Evolutionary conservation across 2,797 vertebrate species (phyloP).

Genomic region (Serranus cabrilla): DNA sequence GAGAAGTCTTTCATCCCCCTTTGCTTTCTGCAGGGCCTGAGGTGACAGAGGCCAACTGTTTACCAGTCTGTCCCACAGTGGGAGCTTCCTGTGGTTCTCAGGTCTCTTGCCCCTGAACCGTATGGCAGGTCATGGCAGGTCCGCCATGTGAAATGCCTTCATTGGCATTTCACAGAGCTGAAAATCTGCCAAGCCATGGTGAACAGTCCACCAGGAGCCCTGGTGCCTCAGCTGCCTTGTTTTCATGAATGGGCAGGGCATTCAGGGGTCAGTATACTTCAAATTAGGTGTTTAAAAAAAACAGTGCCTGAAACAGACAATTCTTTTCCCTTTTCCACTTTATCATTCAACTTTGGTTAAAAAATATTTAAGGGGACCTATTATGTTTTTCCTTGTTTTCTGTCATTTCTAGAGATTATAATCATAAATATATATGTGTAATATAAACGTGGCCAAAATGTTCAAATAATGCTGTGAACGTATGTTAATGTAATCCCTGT

Average conservation of each 20-base stretch:
- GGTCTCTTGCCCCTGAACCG: constrained; percentile 25
- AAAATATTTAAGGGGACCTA: background rate
- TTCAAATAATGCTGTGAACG: too few species aligned
- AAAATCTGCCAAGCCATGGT: background rate
- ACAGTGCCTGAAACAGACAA: background rate
- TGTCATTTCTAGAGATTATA: too few species aligned
- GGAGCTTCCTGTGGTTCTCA: constrained; percentile 53
- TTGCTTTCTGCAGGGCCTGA: constrained; percentile 24
- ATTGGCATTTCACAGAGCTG: constrained; percentile 15
- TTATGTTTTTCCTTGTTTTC: too few species aligned
- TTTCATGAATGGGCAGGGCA: background rate
- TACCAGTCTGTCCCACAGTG: constrained; percentile 59
- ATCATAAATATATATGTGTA: too few species aligned
- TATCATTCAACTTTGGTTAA: background rate
- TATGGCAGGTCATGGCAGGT: constrained; percentile 38
- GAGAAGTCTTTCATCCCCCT: background rate
- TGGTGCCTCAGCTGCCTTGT: background rate
- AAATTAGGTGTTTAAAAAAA: background rate
- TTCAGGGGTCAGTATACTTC: background rate
- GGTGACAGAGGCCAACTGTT: constrained; percentile 41
- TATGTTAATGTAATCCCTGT: too few species aligned
- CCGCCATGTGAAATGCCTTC: constrained; percentile 30
- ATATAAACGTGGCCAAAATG: too few species aligned
- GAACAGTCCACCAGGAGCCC: background rate
- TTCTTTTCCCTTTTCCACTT: background rate